Evolutionary conservation across 53 echinoderm and acorn worm species (phyloP).

Genomic region (Holothuria scabra): DNA sequence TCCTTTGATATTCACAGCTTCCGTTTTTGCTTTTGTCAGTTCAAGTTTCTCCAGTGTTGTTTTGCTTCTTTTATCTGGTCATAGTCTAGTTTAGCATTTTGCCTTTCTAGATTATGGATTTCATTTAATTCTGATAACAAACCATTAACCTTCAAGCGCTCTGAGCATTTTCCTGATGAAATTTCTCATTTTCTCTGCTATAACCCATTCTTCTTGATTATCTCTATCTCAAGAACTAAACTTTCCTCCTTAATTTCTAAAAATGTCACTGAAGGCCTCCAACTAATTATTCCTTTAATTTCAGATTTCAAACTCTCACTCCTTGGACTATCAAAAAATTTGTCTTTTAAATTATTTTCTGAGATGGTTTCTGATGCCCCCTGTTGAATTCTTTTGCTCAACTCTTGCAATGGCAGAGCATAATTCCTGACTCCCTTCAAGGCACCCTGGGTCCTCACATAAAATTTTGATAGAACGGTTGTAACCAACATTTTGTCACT

Average conservation of each 20-base stretch:
- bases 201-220: background rate
- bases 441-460: background rate
- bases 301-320: background rate
- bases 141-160: no score
- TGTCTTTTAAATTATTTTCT: conserved; percentile 15
- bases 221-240: background rate
- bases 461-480: conserved; percentile 7
- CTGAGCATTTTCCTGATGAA: no score
- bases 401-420: conserved; percentile 35
- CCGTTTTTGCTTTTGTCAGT: no score
- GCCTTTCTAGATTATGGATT: no score
- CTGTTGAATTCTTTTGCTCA: background rate
- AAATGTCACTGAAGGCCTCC: background rate
- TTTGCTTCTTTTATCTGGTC: no score
- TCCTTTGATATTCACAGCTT: no score
- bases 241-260: conserved; percentile 14
- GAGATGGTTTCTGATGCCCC: background rate
- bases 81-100: no score
- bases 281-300: conserved; percentile 3
- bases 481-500: background rate
- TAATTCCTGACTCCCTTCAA: background rate
- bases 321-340: conserved; percentile 45
- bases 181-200: background rate
- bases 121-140: no score
- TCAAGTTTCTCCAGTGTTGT: no score